Evolutionary conservation across 2,888 invertebrate species (phyloP).

Genomic region (Elgonia sp.): DNA sequence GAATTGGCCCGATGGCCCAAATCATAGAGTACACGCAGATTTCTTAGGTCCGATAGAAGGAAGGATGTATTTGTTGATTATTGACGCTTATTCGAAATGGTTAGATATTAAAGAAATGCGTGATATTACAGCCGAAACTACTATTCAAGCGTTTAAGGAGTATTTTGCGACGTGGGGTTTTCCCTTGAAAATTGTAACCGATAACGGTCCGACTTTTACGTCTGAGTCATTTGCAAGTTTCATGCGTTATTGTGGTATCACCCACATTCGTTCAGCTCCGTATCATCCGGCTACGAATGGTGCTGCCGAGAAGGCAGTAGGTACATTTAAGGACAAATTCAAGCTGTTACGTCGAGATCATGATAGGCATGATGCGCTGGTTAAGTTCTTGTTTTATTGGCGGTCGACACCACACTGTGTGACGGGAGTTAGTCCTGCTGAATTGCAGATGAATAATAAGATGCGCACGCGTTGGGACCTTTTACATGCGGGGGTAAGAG

Average conservation of each 20-base stretch:
- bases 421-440: constrained; percentile 67
- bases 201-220: constrained; percentile 76
- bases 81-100: constrained; percentile 77
- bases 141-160: constrained; percentile 14
- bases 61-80: constrained; percentile 75
- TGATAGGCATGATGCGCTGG: constrained; percentile 56
- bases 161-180: constrained; percentile 26
- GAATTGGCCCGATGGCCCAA: constrained; percentile 72
- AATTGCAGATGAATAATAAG: too few species aligned
- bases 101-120: constrained; percentile 57
- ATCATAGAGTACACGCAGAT: constrained; percentile 69
- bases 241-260: constrained; percentile 36
- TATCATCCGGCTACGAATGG: constrained; percentile 70
- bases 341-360: constrained; percentile 52
- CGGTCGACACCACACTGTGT: constrained; percentile 74
- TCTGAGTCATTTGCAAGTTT: constrained; percentile 67
- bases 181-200: constrained; percentile 67
- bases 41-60: constrained; percentile 71
- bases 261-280: constrained; percentile 53
- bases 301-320: constrained; percentile 70
- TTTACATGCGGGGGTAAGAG: too few species aligned
- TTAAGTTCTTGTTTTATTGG: constrained; percentile 72
- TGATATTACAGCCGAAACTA: constrained; percentile 26
- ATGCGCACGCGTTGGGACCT: not conserved
- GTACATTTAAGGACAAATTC: constrained; percentile 73